phyloP scores from a whole-genome alignment of 2,888 invertebrate species.

The Octodonta nipae region DNA sequence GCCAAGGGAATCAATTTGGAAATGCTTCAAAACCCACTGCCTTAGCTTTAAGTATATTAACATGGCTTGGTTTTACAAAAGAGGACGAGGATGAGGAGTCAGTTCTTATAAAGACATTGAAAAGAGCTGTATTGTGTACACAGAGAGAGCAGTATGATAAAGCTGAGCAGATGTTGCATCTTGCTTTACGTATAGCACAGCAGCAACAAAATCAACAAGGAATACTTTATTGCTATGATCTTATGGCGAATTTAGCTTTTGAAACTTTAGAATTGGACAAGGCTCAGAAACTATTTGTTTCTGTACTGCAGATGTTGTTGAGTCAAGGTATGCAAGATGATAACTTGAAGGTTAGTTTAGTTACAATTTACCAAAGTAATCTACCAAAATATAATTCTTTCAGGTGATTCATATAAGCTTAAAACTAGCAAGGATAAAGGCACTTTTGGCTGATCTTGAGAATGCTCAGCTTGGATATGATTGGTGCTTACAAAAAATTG shows the following conservation, averaged over 20 bases:
- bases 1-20: too few relatives aligned
- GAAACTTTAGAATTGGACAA: constrained; percentile 62
- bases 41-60: constrained; percentile 36
- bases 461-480: constrained; percentile 73
- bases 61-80: constrained; percentile 47
- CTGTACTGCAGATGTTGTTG: constrained; percentile 61
- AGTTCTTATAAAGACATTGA: constrained; percentile 62
- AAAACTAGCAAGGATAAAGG: constrained; percentile 77
- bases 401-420: constrained; percentile 73
- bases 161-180: constrained; percentile 15
- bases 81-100: constrained; percentile 48
- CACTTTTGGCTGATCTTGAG: constrained; percentile 50
- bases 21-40: too few relatives aligned
- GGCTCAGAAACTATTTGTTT: constrained; percentile 71
- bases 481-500: constrained; percentile 66
- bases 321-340: constrained; percentile 56
- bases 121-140: constrained; percentile 63
- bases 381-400: too few relatives aligned
- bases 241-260: constrained; percentile 86
- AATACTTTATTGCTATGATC: constrained; percentile 76
- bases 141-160: constrained; percentile 50
- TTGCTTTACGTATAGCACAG: constrained; percentile 52
- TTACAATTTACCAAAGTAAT: too few relatives aligned
- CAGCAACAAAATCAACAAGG: constrained; percentile 64
- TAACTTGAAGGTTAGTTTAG: constrained; percentile 53